A percentile compares a stretch with the other conserved stretches of the same genome.
phyloP scores from a whole-genome alignment of 2,888 invertebrate genomes.

The Archaeoteleia sp. region DNA sequence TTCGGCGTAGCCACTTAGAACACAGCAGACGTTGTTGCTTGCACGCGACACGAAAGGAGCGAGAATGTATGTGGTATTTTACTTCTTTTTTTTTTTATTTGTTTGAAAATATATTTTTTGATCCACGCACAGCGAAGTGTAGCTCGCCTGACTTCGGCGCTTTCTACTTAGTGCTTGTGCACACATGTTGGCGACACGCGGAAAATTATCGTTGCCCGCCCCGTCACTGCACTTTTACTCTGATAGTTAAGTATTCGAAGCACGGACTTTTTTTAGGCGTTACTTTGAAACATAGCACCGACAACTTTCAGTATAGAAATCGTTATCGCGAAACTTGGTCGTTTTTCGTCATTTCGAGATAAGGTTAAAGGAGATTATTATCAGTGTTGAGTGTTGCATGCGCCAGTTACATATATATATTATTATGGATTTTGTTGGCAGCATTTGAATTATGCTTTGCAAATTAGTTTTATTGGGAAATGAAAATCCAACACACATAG shows the following conservation, averaged over 20 bases:
- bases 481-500: no score
- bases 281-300: conserved; percentile 38
- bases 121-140: conserved; percentile 13
- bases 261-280: conserved; percentile 37
- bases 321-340: conserved; percentile 35
- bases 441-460: no score
- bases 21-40: conserved; percentile 8
- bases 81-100: conserved; percentile 5
- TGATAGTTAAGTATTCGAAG: conserved; percentile 37
- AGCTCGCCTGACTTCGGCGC: conserved; percentile 17
- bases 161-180: conserved; percentile 30
- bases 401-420: no score
- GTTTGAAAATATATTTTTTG: conserved; percentile 15
- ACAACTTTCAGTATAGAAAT: conserved; percentile 40
- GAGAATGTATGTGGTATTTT: conserved; percentile 6
- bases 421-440: no score
- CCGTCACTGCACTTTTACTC: conserved; percentile 45
- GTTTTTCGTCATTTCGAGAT: conserved; percentile 22
- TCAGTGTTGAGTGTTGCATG: conserved; percentile 21
- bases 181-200: conserved; percentile 52
- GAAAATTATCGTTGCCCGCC: conserved; percentile 53
- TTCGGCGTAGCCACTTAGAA: neutral
- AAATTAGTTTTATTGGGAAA: no score
- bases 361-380: conserved; percentile 15
- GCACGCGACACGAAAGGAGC: conserved; percentile 17